Base-by-base conservation (phyloP, 2,888 invertebrate species). In the Zygaena filipendulae region DNA sequence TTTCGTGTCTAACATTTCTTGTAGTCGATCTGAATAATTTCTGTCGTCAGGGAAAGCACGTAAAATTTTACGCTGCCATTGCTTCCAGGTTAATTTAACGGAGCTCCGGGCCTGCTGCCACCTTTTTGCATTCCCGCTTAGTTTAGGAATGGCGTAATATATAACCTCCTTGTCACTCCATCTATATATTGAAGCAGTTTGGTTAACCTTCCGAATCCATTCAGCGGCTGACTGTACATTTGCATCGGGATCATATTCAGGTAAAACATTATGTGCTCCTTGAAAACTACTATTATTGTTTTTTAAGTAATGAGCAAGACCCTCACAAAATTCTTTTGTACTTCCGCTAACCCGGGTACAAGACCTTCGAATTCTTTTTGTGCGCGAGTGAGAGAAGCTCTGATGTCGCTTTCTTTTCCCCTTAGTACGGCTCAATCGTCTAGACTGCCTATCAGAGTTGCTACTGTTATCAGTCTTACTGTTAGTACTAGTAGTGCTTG, bases 81-180 rank as follows among this genome's bases (percentile, higher is more conserved):
- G 23, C 3, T 11, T 11, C 39, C 43, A 43, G 1, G 33, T 33
- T 9, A 36, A 31, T 10, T 36, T 11, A 3, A 37, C 29, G 1
- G 39, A 20, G 5, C 26, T 29, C 5, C 25, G 20, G 1, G 41
- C 42, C 11, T 40, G 29, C n/a, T 44, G 44, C 44, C 43, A 45
- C 10, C 30, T 23, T 13, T 37, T 32, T 2, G 44, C 43, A 2
- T 30, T 16, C 1, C 45, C 47, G 4, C 22, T 10, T 22, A 45
- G 21, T 29, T 47, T 47, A 1, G 41, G 39, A 10, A 46, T 13
- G 1, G 42, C 43, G 12, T 36, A 31, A 18, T 32, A 37, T 14
- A 39, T 32, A 2, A 25, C 36, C 22, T 42, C 38, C 22, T 19
- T 34, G 6, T 41, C 36, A 12, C 8, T 29, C 43, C 43, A 43